Base-by-base conservation (phyloP, 2,113 vertebrate genomes). In the Nansenia antarctica region DNA sequence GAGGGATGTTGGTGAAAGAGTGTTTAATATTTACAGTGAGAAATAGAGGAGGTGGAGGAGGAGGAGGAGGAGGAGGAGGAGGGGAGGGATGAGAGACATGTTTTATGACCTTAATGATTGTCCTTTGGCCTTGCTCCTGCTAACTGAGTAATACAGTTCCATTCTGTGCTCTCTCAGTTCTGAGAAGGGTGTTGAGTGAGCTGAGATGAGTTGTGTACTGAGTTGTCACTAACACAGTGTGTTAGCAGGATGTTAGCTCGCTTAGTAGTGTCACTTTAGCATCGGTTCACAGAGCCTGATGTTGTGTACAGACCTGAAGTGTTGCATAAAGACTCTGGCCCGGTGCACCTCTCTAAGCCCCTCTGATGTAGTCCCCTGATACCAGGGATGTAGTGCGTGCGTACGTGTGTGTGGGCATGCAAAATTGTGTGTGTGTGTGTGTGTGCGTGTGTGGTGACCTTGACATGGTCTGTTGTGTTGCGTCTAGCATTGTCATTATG, bases 401-500 rank as follows among this genome's bases (percentile, higher is more conserved):
- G 75, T 39, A 22, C 52, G 34, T 73, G 63, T 3, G 68, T 68
- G 71, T 53, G 70, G n/a, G n/a, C n/a, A n/a, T n/a, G n/a, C n/a
- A n/a, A n/a, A n/a, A n/a, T 60, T 64, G 72, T 14, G 27, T 32
- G 31, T 70, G 66, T 29, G 55, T 79, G 75, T 39, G n/a, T 53
- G 34, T 73, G 63, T 3, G 68, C 69, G 71, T 53, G 70, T 66
- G 73, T 76, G 82, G 83, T 88, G 83, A 89, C 87, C 87, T 87
- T 89, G 86, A 71, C 65, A 74, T 3, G 75, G 74, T 80, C 81
- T 74, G 76, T 67, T 71, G 39, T 11, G 14, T 42, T 3, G 39
- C 39, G 81, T 71, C 80, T 80, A 69, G 79, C 69, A 65, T 77
- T 26, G 2, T 73, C 78, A 86, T 88, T 85, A 87, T 85, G 73